Evolutionary conservation across 2,113 vertebrate genomes (phyloP), one percentile per base, ranked within the genome.

Genomic region (Anseranas semipalmata): DNA sequence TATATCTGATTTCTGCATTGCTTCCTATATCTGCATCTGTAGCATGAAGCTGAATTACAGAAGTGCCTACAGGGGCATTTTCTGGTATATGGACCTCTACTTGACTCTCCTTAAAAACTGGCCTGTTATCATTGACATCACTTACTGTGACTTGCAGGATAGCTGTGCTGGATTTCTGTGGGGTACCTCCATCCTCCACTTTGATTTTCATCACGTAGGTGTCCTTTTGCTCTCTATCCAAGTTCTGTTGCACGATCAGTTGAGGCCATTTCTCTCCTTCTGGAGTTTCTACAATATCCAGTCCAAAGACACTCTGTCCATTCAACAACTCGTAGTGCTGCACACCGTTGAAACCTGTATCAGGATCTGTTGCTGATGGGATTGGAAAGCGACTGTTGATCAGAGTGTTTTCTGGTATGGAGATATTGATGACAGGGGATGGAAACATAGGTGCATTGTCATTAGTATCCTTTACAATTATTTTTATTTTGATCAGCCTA

Each of bases 201-300:
- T 99, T 99, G 97, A 99, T 99, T 98, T 99, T 99, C 99, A 99
- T 99, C 96, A 99, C 99, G 37, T 99, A 99, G 33, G 99, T 99
- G 80, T 99, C 99, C 97, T 99, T 99, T 97, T 99, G 99, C 97
- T 99, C 99, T 96, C 99, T 97, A 97, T 99, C 99, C 98, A 99
- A 98, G 98, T 99, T 99, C 97, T 99, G 99, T 97, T 99, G 99
- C 95, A 99, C 99, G 43, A 99, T 99, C 92, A 99, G 98, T 96
- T 99, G 99, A 10, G 99, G 99, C 99, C 99, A 99, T 98, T 99
- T 99, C 97, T 99, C 99, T 65, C 99, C 99, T 97, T 99, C 99
- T 3, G 99, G 99, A 93, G 99, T 99, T 98, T 99, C 99, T 75
- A 99, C 99, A 60, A 99, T 99, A 98, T 99, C 99, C 98, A 99